phyloP scores from a whole-genome alignment of 2,888 invertebrate genomes.

The Bhutanitis thaidina region DNA sequence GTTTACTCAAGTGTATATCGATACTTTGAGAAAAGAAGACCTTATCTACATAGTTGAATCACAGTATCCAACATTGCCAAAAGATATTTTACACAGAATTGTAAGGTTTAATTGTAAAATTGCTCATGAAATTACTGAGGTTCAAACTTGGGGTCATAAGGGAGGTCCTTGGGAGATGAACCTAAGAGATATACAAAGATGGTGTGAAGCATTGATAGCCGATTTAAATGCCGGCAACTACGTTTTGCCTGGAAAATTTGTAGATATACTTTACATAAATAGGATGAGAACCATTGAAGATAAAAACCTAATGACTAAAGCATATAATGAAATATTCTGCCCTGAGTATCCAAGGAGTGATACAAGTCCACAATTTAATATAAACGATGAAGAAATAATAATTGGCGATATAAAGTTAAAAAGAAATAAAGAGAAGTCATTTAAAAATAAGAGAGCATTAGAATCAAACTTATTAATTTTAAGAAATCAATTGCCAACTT shows the following conservation, averaged over 20 bases:
- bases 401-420: conserved; percentile 82
- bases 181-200: conserved; percentile 94
- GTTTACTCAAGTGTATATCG: conserved; percentile 93
- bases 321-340: conserved; percentile 70
- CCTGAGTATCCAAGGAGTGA: conserved; percentile 72
- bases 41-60: conserved; percentile 82
- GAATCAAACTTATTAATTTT: conserved; percentile 68
- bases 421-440: conserved; percentile 58
- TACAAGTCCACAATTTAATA: conserved; percentile 76
- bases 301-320: conserved; percentile 82
- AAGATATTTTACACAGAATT: conserved; percentile 83
- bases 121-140: conserved; percentile 81
- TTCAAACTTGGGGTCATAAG: conserved; percentile 85
- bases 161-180: conserved; percentile 99
- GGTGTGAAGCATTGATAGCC: conserved; percentile 88
- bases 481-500: conserved; percentile 80
- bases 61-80: conserved; percentile 82
- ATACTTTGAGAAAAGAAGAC: conserved; percentile 83
- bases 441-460: conserved; percentile 51
- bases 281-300: conserved; percentile 91
- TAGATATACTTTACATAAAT: conserved; percentile 91
- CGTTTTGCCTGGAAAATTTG: conserved; percentile 79
- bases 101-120: conserved; percentile 88
- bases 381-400: conserved; percentile 79
- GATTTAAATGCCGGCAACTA: conserved; percentile 42